phyloP scores from a whole-genome alignment of 2,888 invertebrate genomes.

The Melanchra persicariae region DNA sequence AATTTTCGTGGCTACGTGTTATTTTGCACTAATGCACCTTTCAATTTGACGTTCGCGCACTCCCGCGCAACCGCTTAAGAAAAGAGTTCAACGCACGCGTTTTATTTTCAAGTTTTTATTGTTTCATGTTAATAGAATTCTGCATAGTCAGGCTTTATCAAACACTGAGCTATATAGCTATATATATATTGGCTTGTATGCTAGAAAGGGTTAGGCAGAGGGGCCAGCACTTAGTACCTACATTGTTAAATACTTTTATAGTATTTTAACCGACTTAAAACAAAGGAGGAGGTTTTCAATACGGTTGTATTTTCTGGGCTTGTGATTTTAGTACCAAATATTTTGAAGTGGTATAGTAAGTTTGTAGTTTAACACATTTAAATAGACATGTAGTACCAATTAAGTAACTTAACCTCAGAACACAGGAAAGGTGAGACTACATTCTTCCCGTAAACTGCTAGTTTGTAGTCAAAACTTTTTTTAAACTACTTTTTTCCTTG shows the following conservation, averaged over 20 bases:
- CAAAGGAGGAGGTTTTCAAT: too few relatives aligned
- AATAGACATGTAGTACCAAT: constrained; percentile 32
- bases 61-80: constrained; percentile 69
- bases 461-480: background rate
- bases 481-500: background rate
- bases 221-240: background rate
- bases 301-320: background rate
- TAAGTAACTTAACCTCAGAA: constrained; percentile 14
- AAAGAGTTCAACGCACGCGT: constrained; percentile 67
- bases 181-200: background rate
- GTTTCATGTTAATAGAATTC: background rate
- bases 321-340: background rate
- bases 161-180: background rate
- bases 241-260: background rate
- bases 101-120: background rate
- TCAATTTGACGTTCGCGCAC: constrained; percentile 74
- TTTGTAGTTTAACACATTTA: background rate
- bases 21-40: constrained; percentile 87
- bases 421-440: constrained; percentile 43
- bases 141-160: background rate
- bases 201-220: background rate
- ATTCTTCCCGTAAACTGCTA: too few relatives aligned
- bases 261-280: too few relatives aligned
- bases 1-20: constrained; percentile 87
- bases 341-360: background rate